Evolutionary conservation across 2,888 invertebrate species (phyloP).

Genomic region (Prenolepis imparis): DNA sequence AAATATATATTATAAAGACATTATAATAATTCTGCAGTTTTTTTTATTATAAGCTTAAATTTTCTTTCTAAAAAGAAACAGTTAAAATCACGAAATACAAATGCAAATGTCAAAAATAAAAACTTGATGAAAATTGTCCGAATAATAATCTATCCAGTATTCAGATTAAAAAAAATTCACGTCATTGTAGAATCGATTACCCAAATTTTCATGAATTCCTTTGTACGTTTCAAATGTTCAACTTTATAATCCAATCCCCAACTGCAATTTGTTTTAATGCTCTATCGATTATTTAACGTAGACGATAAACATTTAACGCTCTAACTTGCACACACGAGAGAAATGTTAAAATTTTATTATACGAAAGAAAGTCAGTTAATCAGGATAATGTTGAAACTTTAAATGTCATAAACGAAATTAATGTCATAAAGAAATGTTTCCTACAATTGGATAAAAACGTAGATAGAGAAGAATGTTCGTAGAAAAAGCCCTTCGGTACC

Average conservation of each 20-base stretch:
- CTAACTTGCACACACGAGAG: no score
- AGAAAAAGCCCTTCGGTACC: neutral
- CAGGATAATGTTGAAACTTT: neutral
- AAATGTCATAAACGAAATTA: neutral
- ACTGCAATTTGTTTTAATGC: neutral
- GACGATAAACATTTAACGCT: neutral
- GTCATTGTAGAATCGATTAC: neutral
- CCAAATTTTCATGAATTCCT: neutral
- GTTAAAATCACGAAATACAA: neutral
- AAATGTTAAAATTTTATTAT: neutral
- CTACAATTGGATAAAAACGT: neutral
- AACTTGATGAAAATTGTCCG: neutral
- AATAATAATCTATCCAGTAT: neutral
- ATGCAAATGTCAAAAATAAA: neutral
- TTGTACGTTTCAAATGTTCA: neutral
- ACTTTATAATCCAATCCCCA: neutral
- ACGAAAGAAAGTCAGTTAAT: neutral
- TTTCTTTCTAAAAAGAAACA: neutral
- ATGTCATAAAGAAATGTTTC: neutral
- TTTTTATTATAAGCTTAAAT: neutral
- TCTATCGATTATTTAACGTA: neutral
- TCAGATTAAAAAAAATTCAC: neutral
- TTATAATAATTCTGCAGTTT: conserved; percentile 19
- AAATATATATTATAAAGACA: neutral
- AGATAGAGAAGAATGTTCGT: neutral